Conservation (phyloP, 2,888 invertebrate genomes). For the Drosophila ezoana region DNA sequence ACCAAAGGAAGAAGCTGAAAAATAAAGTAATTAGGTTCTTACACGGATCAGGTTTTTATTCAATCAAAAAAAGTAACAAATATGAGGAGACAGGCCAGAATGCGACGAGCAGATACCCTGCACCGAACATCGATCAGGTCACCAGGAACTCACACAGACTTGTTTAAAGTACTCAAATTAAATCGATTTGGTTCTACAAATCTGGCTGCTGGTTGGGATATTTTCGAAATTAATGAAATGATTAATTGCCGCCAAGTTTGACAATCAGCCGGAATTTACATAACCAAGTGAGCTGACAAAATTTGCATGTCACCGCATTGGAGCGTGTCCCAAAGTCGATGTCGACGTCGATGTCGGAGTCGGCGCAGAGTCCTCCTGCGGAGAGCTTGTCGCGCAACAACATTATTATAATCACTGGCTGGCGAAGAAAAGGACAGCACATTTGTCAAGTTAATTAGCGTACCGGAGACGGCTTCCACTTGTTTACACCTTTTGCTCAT, state of each 20-base stretch:
- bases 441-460: conserved; percentile 74
- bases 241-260: conserved; percentile 37
- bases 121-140: too few relatives aligned
- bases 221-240: conserved; percentile 19
- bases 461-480: conserved; percentile 47
- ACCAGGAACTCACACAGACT: too few relatives aligned
- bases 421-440: conserved; percentile 37
- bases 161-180: too few relatives aligned
- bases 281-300: conserved; percentile 15
- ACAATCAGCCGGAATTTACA: conserved; percentile 32
- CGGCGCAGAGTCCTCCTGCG: background rate
- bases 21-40: too few relatives aligned
- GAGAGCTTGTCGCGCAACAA: background rate
- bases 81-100: too few relatives aligned
- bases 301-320: conserved; percentile 19
- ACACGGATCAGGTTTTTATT: too few relatives aligned
- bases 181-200: too few relatives aligned
- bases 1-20: too few relatives aligned
- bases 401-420: conserved; percentile 39
- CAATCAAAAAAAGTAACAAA: too few relatives aligned
- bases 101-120: too few relatives aligned
- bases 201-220: too few relatives aligned
- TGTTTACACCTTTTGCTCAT: conserved; percentile 74
- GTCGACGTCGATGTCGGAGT: background rate
- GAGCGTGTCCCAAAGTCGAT: conserved; percentile 1